Percentiles rank a stretch among this genome's conserved stretches.
Evolutionary conservation across 2,888 invertebrate genomes (phyloP).

Genomic region (Drosophila phalerata): DNA sequence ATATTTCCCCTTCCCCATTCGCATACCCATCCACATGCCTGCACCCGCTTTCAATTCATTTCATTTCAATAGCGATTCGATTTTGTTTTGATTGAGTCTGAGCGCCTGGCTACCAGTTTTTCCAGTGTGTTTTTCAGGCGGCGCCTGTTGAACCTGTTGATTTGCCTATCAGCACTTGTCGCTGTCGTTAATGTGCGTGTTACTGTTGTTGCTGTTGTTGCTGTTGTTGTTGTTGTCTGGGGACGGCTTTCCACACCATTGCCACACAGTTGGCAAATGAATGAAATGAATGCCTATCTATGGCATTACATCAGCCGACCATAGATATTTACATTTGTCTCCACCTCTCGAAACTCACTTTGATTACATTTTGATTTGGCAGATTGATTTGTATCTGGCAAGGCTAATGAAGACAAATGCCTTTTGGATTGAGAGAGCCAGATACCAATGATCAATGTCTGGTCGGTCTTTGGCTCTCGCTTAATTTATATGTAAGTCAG

Average conservation of each 20-base stretch:
- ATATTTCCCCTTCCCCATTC: slow-evolving; percentile 5
- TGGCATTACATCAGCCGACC: slow-evolving; percentile 71
- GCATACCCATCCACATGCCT: slow-evolving; percentile 8
- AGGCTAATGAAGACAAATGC: slow-evolving; percentile 79
- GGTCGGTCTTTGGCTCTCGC: slow-evolving; percentile 54
- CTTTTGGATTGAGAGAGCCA: slow-evolving; percentile 27
- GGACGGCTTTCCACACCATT: slow-evolving; percentile 59
- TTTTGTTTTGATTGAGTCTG: slow-evolving; percentile 68
- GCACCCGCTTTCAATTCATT: slow-evolving; percentile 43
- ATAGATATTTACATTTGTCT: slow-evolving; percentile 64
- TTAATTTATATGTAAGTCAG: slow-evolving; percentile 63
- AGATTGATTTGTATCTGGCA: slow-evolving; percentile 75
- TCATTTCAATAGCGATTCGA: slow-evolving; percentile 37
- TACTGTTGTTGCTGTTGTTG: slow-evolving; percentile 26
- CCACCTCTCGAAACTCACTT: slow-evolving; percentile 3
- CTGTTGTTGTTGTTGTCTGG: slow-evolving; percentile 23
- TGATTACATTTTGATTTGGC: slow-evolving; percentile 51
- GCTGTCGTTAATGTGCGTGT: slow-evolving; percentile 41
- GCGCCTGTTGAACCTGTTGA: slow-evolving; percentile 76
- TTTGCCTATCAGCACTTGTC: slow-evolving; percentile 72
- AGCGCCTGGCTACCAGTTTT: slow-evolving; percentile 69
- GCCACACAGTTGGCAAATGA: slow-evolving; percentile 65
- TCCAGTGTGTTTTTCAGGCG: slow-evolving; percentile 60
- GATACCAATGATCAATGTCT: slow-evolving; percentile 46
- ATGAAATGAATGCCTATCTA: slow-evolving; percentile 62